These are phyloP conservation scores for Teleogryllus occipitalis DNA, from an alignment of 1,140 invertebrate species.

Conservation along the genomic window DNA sequence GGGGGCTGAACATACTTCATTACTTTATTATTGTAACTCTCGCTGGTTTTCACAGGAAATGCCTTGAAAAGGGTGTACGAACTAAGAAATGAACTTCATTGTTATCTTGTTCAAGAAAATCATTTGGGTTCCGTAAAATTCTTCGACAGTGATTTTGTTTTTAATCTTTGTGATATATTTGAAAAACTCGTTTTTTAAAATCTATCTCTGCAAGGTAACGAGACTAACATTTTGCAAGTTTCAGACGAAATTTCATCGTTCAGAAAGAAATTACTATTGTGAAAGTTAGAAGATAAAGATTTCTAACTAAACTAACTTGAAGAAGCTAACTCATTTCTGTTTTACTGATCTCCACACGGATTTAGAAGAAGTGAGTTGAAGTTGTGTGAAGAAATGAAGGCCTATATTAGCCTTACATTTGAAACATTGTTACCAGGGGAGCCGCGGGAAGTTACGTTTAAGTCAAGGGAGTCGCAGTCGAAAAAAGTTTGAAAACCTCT, in stretches of 20 bases:
- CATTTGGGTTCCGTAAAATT: neutral
- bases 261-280: neutral
- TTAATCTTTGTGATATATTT: neutral
- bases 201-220: neutral
- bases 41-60: neutral
- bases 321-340: neutral
- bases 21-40: neutral
- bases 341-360: neutral
- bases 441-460: too few relatives aligned
- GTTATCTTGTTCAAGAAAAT: neutral
- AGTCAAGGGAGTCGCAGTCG: too few relatives aligned
- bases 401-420: too few relatives aligned
- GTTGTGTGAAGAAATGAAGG: neutral
- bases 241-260: neutral
- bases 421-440: too few relatives aligned
- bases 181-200: neutral
- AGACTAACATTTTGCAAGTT: neutral
- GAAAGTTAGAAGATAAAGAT: neutral
- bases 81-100: neutral
- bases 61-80: neutral
- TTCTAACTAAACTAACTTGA: too few relatives aligned
- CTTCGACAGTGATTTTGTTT: neutral
- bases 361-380: neutral
- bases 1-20: neutral
- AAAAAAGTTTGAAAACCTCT: too few relatives aligned